Base-by-base conservation (phyloP, 2,888 invertebrate species). In the Metopia argyrocephala region DNA sequence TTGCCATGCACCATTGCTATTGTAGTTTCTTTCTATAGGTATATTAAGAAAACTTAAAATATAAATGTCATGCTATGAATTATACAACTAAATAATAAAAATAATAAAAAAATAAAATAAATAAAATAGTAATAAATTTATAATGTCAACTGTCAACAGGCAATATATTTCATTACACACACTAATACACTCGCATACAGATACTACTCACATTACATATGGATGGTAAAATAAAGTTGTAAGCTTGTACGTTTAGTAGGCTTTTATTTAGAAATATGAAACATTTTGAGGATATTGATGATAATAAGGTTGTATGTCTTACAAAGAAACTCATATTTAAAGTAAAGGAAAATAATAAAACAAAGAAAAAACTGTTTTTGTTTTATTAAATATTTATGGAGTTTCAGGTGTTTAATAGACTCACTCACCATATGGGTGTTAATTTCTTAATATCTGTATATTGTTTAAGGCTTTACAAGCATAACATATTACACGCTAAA, bases 41-140 rank as follows among this genome's bases (percentile, higher is more conserved):
- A 15, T 12, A 38, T 38, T 38, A 48, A 76, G 15, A 23, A 56
- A 78, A 74, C 65, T 78, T 52, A 74, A 74, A 78, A 74, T 78
- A 81, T 81, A 74, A 56, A 81, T 81, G 78, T 59, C 74, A 78
- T 81, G 81, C 78, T 54, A 81, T 81, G 81, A 78, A 81, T 81
- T 81, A 75, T 70, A 78, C 81, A 81, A 79, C 69, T 70, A 75
- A 59, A 74, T 74, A 74, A 89, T 87, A 38, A 38, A 12, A 81
- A 79, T 59, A 70, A 70, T 62, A 78, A 74, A 81, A 79, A 64
- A 70, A 70, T 62, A 78, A 74, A 74, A 87, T 87, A 85, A 86
- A 89, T 87, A 88, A 87, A 88, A 88, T 87, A 86, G 89, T 87
- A 89, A 89, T 88, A 88, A 89, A 88, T 88, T 88, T 86, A 87